Conservation (phyloP, 2,888 invertebrate genomes). For the Barypeithes pellucidus region DNA sequence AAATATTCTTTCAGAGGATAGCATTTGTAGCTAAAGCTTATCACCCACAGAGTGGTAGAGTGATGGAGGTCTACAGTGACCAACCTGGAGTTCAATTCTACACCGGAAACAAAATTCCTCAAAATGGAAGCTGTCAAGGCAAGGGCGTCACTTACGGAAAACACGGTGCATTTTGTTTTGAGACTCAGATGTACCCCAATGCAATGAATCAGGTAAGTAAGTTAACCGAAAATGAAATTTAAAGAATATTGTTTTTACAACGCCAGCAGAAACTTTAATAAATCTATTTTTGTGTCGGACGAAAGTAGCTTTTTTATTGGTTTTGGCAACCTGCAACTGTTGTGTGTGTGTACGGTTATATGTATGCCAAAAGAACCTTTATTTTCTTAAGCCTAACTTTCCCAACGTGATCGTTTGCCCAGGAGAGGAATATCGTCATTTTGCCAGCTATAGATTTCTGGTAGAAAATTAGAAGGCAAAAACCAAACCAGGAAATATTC, state of each 20-base stretch:
- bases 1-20: no score
- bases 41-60: slow-evolving; percentile 79
- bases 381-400: slow-evolving; percentile 79
- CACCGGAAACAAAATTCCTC: slow-evolving; percentile 84
- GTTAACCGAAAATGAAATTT: no score
- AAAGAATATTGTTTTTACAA: not conserved
- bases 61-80: slow-evolving; percentile 86
- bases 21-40: slow-evolving; percentile 79
- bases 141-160: slow-evolving; percentile 62
- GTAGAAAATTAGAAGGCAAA: slow-evolving; percentile 42
- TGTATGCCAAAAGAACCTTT: no score
- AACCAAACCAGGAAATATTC: no score
- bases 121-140: slow-evolving; percentile 64
- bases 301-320: no score
- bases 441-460: slow-evolving; percentile 65
- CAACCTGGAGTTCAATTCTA: slow-evolving; percentile 95
- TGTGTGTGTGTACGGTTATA: no score
- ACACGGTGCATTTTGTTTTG: slow-evolving; percentile 85
- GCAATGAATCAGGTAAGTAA: slow-evolving; percentile 87
- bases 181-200: slow-evolving; percentile 95
- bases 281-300: no score
- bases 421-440: slow-evolving; percentile 81
- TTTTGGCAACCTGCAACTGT: no score
- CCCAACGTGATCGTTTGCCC: slow-evolving; percentile 83
- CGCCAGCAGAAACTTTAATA: not conserved